Evolutionary conservation across 92 coral and sea anemone species (phyloP), one percentile per base, ranked within the genome.

Genomic region (Heliopora coerulea): DNA sequence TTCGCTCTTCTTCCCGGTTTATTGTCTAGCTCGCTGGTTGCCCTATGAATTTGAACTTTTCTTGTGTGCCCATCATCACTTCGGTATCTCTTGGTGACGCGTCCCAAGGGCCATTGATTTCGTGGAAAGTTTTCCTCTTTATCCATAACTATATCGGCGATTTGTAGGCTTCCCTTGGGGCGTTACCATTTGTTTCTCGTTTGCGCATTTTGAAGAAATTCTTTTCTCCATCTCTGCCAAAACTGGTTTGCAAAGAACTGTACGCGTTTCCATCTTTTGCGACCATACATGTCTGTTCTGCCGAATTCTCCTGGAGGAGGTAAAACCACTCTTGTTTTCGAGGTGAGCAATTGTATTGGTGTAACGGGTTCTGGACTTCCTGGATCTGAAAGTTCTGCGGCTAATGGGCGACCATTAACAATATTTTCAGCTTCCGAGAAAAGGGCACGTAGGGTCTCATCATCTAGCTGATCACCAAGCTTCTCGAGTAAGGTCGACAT

Each of bases 311-410:
- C 78, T 19, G 78, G 54, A 19, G 54, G 78, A 37, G 78, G 78
- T 18, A 73, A 0, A 10, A 74, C 81, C 32, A 63, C 63, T 24
- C 49, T 62, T 21, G 82, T 15, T 39, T 75, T 75, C 25, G 40
- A 29, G 2, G 70, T 75, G 54, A 75, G 59, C 14, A 78, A 74
- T 34, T 63, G 26, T 28, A 54, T 77, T 30, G 81, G 72, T 29
- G 72, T 75, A 21, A 75, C 54, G 42, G 81, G 81, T 48, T 75
- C 62, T 48, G 81, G 81, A 15, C 72, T 59, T 23, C 62, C 81
- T 19, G 72, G 72, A 31, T 62, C 60, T 12, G 44, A 62, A 19
- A 62, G 13, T 12, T 62, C 46, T 21, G 48, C 48, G 20, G 68
- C 33, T 10, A 30, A 33, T 37, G 68, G 48, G 12, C 68, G 68